Percentiles rank a stretch among this genome's conserved stretches.
phyloP scores from a whole-genome alignment of 2,113 vertebrate species.

The Coturnix japonica region DNA sequence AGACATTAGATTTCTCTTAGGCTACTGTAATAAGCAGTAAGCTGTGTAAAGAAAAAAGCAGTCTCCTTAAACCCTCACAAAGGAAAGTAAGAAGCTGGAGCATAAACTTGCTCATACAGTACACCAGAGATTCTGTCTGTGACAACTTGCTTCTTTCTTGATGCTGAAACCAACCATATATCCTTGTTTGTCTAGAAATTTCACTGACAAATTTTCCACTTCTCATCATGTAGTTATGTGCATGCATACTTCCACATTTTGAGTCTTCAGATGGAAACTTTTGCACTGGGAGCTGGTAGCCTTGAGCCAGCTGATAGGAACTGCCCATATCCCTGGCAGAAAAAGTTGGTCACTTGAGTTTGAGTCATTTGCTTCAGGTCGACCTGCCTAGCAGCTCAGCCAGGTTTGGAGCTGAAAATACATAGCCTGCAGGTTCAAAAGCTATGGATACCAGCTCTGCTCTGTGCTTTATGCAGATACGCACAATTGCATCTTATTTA shows the following conservation, averaged over 20 bases:
- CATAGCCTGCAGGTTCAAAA: background rate
- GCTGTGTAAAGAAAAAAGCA: background rate
- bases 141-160: background rate
- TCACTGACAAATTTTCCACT: background rate
- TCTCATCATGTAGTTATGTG: background rate
- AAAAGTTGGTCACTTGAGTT: background rate
- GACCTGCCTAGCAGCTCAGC: background rate
- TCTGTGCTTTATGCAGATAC: background rate
- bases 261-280: background rate
- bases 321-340: background rate
- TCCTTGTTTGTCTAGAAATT: background rate
- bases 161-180: background rate
- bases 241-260: background rate
- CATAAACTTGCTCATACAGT: background rate
- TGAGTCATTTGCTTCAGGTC: background rate
- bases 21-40: background rate
- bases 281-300: background rate
- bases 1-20: background rate
- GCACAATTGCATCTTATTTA: background rate
- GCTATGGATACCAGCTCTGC: background rate
- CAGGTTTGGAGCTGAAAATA: background rate
- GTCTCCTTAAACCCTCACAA: background rate
- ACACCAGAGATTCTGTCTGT: background rate
- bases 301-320: fast-evolving
- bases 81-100: background rate